phyloP scores from a whole-genome alignment of 2,888 invertebrate species.

The Euphydryas editha region DNA sequence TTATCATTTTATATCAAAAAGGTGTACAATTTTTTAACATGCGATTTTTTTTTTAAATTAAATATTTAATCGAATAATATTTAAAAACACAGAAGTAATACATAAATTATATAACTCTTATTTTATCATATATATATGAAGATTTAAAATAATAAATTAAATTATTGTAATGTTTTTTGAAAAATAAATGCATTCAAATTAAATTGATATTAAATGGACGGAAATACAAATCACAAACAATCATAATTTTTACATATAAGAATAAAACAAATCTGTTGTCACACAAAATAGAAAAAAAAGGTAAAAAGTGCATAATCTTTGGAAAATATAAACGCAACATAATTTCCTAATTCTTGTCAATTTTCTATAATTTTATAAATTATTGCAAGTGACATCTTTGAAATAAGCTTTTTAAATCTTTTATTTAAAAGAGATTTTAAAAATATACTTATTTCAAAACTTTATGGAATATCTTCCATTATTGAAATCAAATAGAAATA shows the following conservation, averaged over 20 bases:
- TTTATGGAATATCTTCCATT: too few relatives aligned
- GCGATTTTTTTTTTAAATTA: not conserved
- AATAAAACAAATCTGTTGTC: not conserved
- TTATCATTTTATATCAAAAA: not conserved
- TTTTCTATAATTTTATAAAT: not conserved
- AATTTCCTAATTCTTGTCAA: not conserved
- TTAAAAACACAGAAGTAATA: constrained; percentile 13
- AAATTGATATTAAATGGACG: constrained; percentile 33
- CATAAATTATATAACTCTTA: not conserved
- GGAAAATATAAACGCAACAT: not conserved
- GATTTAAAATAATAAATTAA: not conserved
- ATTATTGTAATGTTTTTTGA: not conserved
- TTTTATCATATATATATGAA: not conserved
- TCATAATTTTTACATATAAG: not conserved
- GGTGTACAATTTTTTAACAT: not conserved
- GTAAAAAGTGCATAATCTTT: not conserved
- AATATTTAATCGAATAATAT: not conserved
- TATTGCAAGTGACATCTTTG: not conserved
- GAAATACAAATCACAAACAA: constrained; percentile 35
- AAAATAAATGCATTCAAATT: constrained; percentile 30
- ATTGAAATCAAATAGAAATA: too few relatives aligned
- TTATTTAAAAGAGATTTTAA: constrained; percentile 7
- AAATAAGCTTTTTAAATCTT: constrained; percentile 13
- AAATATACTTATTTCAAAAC: not conserved
- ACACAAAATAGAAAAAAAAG: not conserved